Percentiles rank a stretch among this genome's conserved stretches.
Evolutionary conservation across 2,888 invertebrate genomes (phyloP).

Genomic region (Lepidonotus clava): DNA sequence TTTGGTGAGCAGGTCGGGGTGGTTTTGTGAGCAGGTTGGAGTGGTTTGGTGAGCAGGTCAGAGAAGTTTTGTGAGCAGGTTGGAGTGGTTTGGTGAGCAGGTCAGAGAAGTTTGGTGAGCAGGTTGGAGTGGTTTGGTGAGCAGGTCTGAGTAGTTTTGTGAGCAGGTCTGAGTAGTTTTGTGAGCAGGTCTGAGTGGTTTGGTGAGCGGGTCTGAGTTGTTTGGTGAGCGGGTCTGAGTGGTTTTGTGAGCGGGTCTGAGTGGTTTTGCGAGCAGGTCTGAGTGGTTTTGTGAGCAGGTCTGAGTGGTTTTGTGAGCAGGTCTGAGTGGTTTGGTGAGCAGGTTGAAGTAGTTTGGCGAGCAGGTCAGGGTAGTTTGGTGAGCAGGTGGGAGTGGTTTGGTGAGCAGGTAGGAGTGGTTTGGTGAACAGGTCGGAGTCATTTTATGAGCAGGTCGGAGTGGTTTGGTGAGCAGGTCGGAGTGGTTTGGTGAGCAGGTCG

Average conservation of each 20-base stretch:
- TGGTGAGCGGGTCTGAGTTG: too few relatives aligned
- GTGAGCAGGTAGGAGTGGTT: neutral
- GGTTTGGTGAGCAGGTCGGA: neutral
- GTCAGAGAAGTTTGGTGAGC: too few relatives aligned
- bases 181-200: neutral
- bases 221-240: too few relatives aligned
- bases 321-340: neutral
- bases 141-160: neutral
- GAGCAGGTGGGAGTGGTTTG: too few relatives aligned
- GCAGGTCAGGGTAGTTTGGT: too few relatives aligned
- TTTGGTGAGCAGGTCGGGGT: neutral
- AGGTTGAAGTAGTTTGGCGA: too few relatives aligned
- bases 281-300: neutral
- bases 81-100: too few relatives aligned
- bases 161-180: neutral
- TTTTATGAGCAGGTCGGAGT: neutral
- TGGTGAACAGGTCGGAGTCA: neutral
- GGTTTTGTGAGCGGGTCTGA: neutral
- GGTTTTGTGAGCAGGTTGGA: neutral
- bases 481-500: too few relatives aligned
- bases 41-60: neutral
- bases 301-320: neutral
- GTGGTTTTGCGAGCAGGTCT: neutral
- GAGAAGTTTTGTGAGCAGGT: too few relatives aligned
- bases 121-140: neutral